phyloP scores from a whole-genome alignment of 2,797 vertebrate species.

The Novumbra hubbsi region DNA sequence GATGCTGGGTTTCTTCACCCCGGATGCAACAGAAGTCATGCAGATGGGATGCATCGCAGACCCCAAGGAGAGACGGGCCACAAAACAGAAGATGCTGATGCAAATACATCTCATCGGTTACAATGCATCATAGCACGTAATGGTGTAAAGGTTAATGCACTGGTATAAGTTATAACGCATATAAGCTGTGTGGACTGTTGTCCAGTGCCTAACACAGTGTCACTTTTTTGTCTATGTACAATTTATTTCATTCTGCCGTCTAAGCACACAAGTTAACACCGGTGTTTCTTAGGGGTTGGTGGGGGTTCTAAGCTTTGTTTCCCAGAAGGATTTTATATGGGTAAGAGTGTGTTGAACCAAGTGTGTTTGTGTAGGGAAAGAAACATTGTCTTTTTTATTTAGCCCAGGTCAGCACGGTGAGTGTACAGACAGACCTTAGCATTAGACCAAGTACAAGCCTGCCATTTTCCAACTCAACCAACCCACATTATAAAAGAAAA shows the following conservation, averaged over 20 bases:
- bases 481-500: conserved; percentile 50
- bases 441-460: conserved; percentile 44
- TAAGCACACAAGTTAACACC: not conserved
- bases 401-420: conserved; percentile 45
- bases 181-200: not conserved
- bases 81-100: no score
- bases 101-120: no score
- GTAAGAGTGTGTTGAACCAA: not conserved
- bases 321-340: not conserved
- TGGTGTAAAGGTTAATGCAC: not conserved
- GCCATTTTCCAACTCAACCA: conserved; percentile 29
- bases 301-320: not conserved
- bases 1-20: no score
- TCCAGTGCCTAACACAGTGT: not conserved
- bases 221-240: not conserved
- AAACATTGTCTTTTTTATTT: conserved; percentile 20
- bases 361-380: conserved; percentile 25
- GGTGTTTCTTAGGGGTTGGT: not conserved
- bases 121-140: not conserved
- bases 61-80: no score
- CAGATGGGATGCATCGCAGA: no score
- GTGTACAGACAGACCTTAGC: conserved; percentile 21
- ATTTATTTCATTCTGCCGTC: not conserved
- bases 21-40: no score
- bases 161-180: not conserved